A percentile compares a stretch with the other conserved stretches of the same genome.
Conservation (phyloP, 2,888 invertebrate genomes). For the Patella caerulea region DNA sequence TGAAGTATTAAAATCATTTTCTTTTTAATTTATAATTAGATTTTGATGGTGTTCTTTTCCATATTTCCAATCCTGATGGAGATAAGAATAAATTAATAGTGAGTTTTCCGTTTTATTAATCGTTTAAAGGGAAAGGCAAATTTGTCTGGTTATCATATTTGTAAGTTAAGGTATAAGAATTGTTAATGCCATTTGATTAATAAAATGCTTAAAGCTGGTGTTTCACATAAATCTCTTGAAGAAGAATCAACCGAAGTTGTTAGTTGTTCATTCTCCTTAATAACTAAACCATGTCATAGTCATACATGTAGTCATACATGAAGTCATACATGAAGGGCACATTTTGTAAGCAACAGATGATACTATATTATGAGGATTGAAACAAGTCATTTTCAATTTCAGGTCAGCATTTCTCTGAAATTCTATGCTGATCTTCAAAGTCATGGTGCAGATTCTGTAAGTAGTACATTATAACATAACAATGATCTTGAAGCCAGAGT, state of each 20-base stretch:
- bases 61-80: slow-evolving; percentile 95
- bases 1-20: background rate
- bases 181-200: too few species aligned
- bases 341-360: too few species aligned
- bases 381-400: slow-evolving; percentile 62
- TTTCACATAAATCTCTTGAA: too few species aligned
- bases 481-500: background rate
- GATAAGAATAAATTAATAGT: slow-evolving; percentile 98
- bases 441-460: slow-evolving; percentile 93
- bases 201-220: too few species aligned
- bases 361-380: too few species aligned
- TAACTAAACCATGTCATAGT: too few species aligned
- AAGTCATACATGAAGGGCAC: too few species aligned
- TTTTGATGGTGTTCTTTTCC: slow-evolving; percentile 99
- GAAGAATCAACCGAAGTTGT: too few species aligned
- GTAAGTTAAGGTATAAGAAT: too few species aligned
- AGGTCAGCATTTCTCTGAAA: slow-evolving; percentile 98
- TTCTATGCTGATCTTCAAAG: slow-evolving; percentile 98
- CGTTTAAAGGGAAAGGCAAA: background rate
- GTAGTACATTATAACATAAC: slow-evolving; percentile 20
- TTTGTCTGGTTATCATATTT: too few species aligned
- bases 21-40: slow-evolving; percentile 78
- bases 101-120: slow-evolving; percentile 71
- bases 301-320: too few species aligned
- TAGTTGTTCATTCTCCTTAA: too few species aligned